Conservation (phyloP, 2,888 invertebrate species). For the Protonemura montana region DNA sequence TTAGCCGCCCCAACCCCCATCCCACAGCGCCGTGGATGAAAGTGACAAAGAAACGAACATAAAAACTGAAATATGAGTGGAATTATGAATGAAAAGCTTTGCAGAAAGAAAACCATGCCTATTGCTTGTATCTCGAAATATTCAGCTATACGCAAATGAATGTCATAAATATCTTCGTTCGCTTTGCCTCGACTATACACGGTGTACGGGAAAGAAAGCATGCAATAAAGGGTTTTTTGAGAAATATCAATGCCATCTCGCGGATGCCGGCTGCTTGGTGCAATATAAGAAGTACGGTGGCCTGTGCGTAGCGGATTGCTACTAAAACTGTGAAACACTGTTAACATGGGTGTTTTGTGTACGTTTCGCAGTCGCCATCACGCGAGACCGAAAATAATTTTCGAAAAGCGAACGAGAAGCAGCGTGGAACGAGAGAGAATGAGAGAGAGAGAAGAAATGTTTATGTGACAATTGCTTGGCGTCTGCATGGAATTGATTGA, state of each 20-base stretch:
- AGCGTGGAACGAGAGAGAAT: background rate
- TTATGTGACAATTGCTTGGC: background rate
- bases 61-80: constrained; percentile 50
- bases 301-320: background rate
- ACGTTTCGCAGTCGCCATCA: background rate
- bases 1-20: constrained; percentile 22
- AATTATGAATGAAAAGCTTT: constrained; percentile 48
- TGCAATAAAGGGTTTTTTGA: constrained; percentile 35
- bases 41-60: constrained; percentile 50
- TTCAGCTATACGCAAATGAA: constrained; percentile 48
- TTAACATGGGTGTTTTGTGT: background rate
- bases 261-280: constrained; percentile 16
- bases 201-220: constrained; percentile 27
- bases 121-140: constrained; percentile 42
- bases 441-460: background rate
- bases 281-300: background rate
- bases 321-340: background rate
- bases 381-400: background rate
- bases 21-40: constrained; percentile 27
- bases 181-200: background rate
- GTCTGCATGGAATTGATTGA: background rate
- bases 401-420: background rate
- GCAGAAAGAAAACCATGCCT: constrained; percentile 40
- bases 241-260: constrained; percentile 46
- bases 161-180: constrained; percentile 47